phyloP scores from a whole-genome alignment of 2,113 vertebrate genomes.

The Guaruba guarouba region DNA sequence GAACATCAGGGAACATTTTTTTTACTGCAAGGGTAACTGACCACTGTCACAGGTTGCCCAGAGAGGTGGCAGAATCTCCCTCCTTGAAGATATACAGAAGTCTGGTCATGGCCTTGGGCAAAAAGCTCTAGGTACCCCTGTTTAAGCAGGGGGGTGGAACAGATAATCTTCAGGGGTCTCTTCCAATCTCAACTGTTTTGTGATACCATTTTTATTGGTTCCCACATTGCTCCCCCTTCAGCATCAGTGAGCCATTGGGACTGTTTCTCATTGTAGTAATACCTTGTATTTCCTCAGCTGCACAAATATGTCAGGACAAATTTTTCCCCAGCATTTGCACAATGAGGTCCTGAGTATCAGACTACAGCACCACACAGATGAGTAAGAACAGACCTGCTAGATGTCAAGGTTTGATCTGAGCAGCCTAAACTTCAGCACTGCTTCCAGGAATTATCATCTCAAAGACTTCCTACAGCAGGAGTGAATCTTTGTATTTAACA shows the following conservation, averaged over 20 bases:
- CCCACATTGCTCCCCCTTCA: background rate
- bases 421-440: background rate
- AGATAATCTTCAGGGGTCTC: background rate
- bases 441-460: background rate
- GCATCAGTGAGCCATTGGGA: background rate
- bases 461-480: background rate
- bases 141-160: background rate
- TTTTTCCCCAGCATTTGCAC: background rate
- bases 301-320: background rate
- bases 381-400: background rate
- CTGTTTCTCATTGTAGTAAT: background rate
- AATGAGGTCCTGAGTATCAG: background rate
- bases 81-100: background rate
- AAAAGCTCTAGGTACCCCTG: background rate
- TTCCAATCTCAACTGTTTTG: background rate
- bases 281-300: background rate
- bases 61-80: background rate
- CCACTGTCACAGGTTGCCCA: background rate
- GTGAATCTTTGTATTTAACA: background rate
- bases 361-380: background rate
- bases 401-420: background rate
- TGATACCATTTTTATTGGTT: background rate
- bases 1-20: background rate
- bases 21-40: background rate
- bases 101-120: background rate